Evolutionary conservation across 2,888 invertebrate genomes (phyloP), one percentile per base, ranked within the genome.

Genomic region (Hetaerina titia): DNA sequence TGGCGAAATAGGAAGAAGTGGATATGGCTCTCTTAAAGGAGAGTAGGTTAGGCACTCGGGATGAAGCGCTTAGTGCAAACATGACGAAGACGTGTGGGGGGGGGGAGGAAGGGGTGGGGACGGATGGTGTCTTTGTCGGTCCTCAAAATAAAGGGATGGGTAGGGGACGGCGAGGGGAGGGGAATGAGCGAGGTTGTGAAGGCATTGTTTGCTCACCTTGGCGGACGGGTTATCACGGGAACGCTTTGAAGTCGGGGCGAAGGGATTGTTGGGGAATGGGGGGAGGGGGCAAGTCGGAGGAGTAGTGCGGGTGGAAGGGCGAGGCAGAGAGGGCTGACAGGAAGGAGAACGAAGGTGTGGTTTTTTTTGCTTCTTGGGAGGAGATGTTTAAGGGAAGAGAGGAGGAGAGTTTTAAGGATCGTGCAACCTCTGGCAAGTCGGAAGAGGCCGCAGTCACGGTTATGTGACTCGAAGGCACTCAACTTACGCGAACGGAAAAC

Each of bases 121-220:
- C 2, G 45, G 45, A 45, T 45, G 45, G 74, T 9, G 56, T 22
- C 89, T 89, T 89, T 89, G 89, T 57, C 56, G 89, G 89, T 22
- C 56, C 81, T 22, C 81, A 31, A 6, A n/a, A 81, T 56, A 89
- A 57, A 11, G 45, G 25, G 25, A 89, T 9, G 89, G 89, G 57
- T 1, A 19, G 57, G n/a, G 57, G 89, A 45, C 9, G 22, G 74
- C 8, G 8, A 22, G 87, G 17, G 15, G 45, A 11, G 15, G 87
- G n/a, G 87, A 45, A 56, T 31, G 13, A 45, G 87, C 45, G 87
- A 89, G 89, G 89, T 56, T 57, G 56, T 89, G 56, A 81, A 31
- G 89, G 92, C 15, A 56, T 56, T 92, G 92, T 92, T 92, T 92
- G 92, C 92, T 69, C 74, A 56, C 92, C 64, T 92, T 92, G 56